Evolutionary conservation across 2,888 invertebrate genomes (phyloP).

Genomic region (Sarcophaga carnaria): DNA sequence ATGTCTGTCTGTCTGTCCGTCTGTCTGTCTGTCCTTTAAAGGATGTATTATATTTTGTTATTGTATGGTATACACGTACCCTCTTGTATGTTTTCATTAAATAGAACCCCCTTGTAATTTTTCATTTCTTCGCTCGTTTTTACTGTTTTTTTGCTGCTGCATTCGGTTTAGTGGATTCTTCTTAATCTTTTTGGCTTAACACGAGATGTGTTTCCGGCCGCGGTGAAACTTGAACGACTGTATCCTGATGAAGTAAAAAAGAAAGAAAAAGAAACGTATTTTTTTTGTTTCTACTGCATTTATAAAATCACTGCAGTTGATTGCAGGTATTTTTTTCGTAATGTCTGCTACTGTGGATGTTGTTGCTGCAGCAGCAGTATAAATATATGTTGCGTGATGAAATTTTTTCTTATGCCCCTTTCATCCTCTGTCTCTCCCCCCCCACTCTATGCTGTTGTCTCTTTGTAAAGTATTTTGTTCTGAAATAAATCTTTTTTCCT

Average conservation of each 20-base stretch:
- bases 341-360: constrained; percentile 30
- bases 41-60: no score
- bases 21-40: not conserved
- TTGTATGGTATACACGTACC: not conserved
- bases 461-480: constrained; percentile 21
- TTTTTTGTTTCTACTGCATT: constrained; percentile 57
- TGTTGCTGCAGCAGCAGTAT: constrained; percentile 1
- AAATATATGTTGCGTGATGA: constrained; percentile 49
- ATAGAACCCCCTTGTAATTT: constrained; percentile 54
- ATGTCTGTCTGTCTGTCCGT: constrained; percentile 7
- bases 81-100: not conserved
- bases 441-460: constrained; percentile 4
- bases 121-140: constrained; percentile 41
- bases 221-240: not conserved
- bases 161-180: constrained; percentile 19
- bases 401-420: constrained; percentile 14
- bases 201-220: constrained; percentile 41
- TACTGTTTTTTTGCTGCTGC: not conserved
- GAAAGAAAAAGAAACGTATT: constrained; percentile 19
- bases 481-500: constrained; percentile 61
- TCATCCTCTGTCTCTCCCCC: constrained; percentile 1
- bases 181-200: constrained; percentile 63
- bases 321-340: constrained; percentile 63
- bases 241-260: constrained; percentile 5
- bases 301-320: constrained; percentile 67